A percentile compares a stretch with the other conserved stretches of the same genome.
These are phyloP conservation scores for Drosophila setifemur DNA, from an alignment of 1,140 invertebrate species.

Conservation along the genomic window DNA sequence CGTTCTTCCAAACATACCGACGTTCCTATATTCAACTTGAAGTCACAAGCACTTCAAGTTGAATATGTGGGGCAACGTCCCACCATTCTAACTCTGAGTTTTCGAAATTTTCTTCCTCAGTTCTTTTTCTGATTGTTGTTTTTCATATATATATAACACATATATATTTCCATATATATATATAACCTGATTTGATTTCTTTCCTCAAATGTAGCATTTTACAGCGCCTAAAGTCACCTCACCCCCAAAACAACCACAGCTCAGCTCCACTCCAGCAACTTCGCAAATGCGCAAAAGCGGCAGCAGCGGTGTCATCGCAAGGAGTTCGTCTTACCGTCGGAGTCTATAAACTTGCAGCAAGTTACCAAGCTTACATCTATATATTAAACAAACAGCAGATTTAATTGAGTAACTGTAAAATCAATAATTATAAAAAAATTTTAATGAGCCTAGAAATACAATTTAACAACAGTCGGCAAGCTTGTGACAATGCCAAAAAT, in stretches of 20 bases:
- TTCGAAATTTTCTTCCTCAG: conserved; percentile 27
- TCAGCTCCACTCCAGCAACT: conserved; percentile 21
- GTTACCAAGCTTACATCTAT: conserved; percentile 39
- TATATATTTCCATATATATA: conserved; percentile 61
- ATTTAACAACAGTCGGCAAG: conserved; percentile 60
- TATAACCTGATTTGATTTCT: conserved; percentile 78
- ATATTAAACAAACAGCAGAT: conserved; percentile 48
- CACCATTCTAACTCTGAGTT: conserved; percentile 34
- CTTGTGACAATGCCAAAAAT: conserved; percentile 70
- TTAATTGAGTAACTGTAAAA: conserved; percentile 68
- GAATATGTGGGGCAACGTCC: conserved; percentile 51
- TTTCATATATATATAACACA: conserved; percentile 37
- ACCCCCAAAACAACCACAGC: conserved; percentile 37
- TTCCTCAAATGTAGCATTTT: conserved; percentile 78
- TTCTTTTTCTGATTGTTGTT: conserved; percentile 53
- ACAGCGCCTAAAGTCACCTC: conserved; percentile 61
- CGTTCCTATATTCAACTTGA: conserved; percentile 62
- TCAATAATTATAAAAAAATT: conserved; percentile 64
- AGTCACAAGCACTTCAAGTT: conserved; percentile 50
- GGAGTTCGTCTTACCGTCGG: conserved; percentile 37
- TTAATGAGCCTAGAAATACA: conserved; percentile 71
- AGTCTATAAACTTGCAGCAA: conserved; percentile 59
- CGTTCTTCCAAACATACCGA: conserved; percentile 19
- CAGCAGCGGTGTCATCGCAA: conserved; percentile 19
- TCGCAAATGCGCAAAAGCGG: conserved; percentile 17